Evolutionary conservation across 2,113 vertebrate species (phyloP).

Genomic region (Istiophorus platypterus): DNA sequence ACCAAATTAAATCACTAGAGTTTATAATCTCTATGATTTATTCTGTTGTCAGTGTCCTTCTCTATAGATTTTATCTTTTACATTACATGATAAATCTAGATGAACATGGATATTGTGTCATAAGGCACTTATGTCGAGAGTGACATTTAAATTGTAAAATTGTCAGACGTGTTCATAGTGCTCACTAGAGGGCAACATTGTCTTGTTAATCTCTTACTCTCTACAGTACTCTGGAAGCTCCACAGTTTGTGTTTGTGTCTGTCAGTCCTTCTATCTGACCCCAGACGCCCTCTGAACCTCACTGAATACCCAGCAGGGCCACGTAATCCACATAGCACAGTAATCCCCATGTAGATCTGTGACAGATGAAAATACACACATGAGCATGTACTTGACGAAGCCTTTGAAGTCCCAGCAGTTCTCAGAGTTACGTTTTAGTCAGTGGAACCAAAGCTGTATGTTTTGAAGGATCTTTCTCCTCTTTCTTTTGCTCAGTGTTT

Average conservation of each 20-base stretch:
- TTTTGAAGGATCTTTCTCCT: conserved; percentile 2
- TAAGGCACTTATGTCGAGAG: neutral
- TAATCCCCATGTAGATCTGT: conserved; percentile 1
- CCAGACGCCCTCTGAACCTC: conserved; percentile 11
- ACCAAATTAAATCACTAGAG: too few species aligned
- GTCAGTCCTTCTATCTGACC: neutral
- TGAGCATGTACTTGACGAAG: neutral
- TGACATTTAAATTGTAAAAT: neutral
- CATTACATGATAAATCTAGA: neutral
- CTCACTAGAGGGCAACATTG: conserved; percentile 57
- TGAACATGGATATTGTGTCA: neutral
- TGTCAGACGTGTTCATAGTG: neutral
- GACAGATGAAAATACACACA: conserved; percentile 20
- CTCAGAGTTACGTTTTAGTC: neutral
- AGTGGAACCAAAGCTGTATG: conserved; percentile 35
- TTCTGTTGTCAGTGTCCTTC: neutral
- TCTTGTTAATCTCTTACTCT: neutral
- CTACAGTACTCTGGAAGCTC: neutral
- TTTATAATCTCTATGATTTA: too few species aligned
- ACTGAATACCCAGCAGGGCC: conserved; percentile 12
- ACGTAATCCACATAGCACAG: conserved; percentile 24
- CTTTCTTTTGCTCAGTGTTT: neutral
- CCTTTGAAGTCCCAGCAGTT: conserved; percentile 18
- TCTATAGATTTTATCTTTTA: neutral
- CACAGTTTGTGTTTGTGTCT: conserved; percentile 12